Evolutionary conservation across 2,797 vertebrate species (phyloP).

Genomic region (Pangasius larnaudii): DNA sequence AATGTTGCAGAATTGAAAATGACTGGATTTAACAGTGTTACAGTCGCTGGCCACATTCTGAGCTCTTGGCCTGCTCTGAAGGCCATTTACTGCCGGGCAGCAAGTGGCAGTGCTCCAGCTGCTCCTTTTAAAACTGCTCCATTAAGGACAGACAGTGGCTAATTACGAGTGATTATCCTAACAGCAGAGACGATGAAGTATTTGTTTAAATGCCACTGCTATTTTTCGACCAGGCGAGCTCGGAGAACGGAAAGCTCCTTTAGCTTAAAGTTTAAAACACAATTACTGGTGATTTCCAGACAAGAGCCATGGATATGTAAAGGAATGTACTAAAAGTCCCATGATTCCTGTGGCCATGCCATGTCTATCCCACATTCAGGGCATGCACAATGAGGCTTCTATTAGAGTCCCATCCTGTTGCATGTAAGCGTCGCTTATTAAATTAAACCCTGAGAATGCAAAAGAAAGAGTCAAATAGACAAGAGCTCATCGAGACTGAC

Average conservation of each 20-base stretch:
- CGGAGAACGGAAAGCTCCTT: conserved; percentile 4
- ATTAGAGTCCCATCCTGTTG: conserved; percentile 73
- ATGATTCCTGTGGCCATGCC: conserved; percentile 67
- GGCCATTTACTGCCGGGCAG: conserved; percentile 17
- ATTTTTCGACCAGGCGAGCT: conserved; percentile 17
- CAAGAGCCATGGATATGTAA: conserved; percentile 53
- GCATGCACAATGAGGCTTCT: conserved; percentile 75
- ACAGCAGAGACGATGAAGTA: conserved; percentile 35
- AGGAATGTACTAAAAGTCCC: conserved; percentile 73
- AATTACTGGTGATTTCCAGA: conserved; percentile 37
- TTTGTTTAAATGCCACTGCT: conserved; percentile 39
- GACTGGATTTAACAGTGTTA: conserved; percentile 7
- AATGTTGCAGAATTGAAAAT: conserved; percentile 1
- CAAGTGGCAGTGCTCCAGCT: conserved; percentile 27
- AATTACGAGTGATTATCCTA: conserved; percentile 45
- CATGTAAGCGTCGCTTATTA: conserved; percentile 73
- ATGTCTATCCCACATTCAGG: conserved; percentile 68
- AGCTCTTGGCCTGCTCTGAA: conserved; percentile 24
- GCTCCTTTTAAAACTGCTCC: conserved; percentile 30
- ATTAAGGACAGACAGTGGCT: conserved; percentile 41
- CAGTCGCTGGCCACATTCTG: conserved; percentile 11
- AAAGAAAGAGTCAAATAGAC: background rate
- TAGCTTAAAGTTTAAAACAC: background rate
- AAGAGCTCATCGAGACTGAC: background rate
- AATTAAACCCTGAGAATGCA: conserved; percentile 74